Evolutionary conservation across 2,113 vertebrate species (phyloP).

Genomic region (Macheiramphus alcinus): DNA sequence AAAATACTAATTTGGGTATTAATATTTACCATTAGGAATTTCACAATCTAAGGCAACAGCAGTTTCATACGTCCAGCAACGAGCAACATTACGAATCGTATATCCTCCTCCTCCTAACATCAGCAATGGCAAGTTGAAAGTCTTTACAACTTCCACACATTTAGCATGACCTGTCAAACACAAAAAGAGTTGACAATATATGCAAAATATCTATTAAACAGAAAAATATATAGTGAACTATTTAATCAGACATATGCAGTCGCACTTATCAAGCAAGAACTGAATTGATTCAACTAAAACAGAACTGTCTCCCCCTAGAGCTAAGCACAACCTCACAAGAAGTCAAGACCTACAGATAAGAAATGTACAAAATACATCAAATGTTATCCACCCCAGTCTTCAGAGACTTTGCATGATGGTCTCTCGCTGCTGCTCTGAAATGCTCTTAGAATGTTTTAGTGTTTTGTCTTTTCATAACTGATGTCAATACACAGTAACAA

Average conservation of each 20-base stretch:
- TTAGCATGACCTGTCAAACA: slow-evolving; percentile 80
- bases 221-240: neutral
- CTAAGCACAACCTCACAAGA: neutral
- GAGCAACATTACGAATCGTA: slow-evolving; percentile 83
- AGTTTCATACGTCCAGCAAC: slow-evolving; percentile 85
- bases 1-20: neutral
- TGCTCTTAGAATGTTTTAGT: neutral
- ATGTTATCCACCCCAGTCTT: neutral
- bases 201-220: neutral
- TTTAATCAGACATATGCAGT: neutral
- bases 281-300: neutral
- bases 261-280: neutral
- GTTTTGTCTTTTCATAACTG: neutral
- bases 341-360: neutral
- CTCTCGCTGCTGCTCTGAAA: neutral
- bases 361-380: neutral
- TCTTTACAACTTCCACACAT: slow-evolving; percentile 85
- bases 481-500: neutral
- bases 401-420: neutral
- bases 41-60: slow-evolving; percentile 84
- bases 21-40: slow-evolving; percentile 80
- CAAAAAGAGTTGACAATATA: neutral
- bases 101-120: slow-evolving; percentile 85
- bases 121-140: slow-evolving; percentile 81
- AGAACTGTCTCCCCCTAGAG: neutral